Conservation (phyloP, 2,888 invertebrate species). For the Thymelicus acteon region DNA sequence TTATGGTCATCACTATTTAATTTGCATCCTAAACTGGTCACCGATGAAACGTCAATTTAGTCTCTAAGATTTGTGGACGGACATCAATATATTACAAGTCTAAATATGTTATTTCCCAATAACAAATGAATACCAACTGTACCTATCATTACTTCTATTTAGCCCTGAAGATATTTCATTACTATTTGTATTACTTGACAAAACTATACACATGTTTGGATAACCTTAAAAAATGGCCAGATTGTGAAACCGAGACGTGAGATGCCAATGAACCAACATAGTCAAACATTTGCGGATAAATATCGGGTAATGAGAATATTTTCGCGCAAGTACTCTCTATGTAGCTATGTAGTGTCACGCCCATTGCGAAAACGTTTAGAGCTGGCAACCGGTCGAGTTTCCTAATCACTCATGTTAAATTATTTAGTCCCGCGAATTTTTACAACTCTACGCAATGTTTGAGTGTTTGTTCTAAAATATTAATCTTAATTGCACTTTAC, state of each 20-base stretch:
- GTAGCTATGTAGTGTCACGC: conserved; percentile 1
- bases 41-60: no score
- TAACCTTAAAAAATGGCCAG: conserved; percentile 16
- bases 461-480: neutral
- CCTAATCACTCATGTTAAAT: neutral
- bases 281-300: conserved; percentile 39
- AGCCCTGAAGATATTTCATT: neutral
- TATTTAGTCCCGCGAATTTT: conserved; percentile 6
- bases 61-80: no score
- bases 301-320: conserved; percentile 32
- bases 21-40: no score
- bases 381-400: conserved; percentile 4
- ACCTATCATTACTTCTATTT: neutral
- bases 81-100: no score
- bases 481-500: neutral
- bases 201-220: conserved; percentile 21
- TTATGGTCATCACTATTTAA: no score
- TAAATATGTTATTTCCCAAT: neutral
- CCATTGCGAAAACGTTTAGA: conserved; percentile 12
- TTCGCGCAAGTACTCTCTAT: conserved; percentile 4
- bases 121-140: neutral
- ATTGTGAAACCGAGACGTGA: conserved; percentile 19
- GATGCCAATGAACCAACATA: conserved; percentile 9
- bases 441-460: conserved; percentile 1
- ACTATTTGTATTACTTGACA: conserved; percentile 24